phyloP scores from a whole-genome alignment of 2,888 invertebrate genomes.

The Glyphotaelius pellucidus region DNA sequence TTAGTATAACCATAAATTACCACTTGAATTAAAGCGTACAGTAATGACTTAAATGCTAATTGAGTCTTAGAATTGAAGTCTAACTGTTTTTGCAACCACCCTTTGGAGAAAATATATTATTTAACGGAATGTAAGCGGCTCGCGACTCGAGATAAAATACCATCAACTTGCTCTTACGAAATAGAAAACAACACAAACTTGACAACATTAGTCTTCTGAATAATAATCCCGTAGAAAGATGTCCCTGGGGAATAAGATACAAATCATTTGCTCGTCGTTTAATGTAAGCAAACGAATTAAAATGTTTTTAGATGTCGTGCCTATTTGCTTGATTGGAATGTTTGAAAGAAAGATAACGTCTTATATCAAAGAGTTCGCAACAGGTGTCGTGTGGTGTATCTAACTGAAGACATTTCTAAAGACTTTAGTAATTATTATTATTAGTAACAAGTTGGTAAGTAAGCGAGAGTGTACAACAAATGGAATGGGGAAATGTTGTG shows the following conservation, averaged over 20 bases:
- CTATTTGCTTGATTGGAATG: not conserved
- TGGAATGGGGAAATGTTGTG: not conserved
- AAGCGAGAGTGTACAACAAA: not conserved
- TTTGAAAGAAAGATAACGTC: not conserved
- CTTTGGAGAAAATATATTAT: not conserved
- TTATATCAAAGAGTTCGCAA: slow-evolving; percentile 32
- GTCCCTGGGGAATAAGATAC: not conserved
- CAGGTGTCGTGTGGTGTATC: slow-evolving; percentile 27
- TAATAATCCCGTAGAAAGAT: not conserved
- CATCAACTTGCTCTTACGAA: slow-evolving; percentile 6
- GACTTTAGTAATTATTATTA: slow-evolving; percentile 17
- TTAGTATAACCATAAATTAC: not conserved
- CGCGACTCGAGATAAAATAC: slow-evolving; percentile 17
- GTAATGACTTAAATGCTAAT: not conserved
- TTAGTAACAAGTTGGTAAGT: not conserved
- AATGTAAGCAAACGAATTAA: not conserved
- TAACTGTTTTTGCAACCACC: slow-evolving; percentile 17
- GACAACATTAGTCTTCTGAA: not conserved
- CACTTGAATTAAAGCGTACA: not conserved
- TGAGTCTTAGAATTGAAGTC: not conserved
- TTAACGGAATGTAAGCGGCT: slow-evolving; percentile 30
- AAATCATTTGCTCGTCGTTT: not conserved
- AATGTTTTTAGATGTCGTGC: not conserved
- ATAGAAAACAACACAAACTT: not conserved
- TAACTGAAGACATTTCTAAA: slow-evolving; percentile 13